Conservation (phyloP, 2,113 vertebrate species). For the Eolophus roseicapilla region DNA sequence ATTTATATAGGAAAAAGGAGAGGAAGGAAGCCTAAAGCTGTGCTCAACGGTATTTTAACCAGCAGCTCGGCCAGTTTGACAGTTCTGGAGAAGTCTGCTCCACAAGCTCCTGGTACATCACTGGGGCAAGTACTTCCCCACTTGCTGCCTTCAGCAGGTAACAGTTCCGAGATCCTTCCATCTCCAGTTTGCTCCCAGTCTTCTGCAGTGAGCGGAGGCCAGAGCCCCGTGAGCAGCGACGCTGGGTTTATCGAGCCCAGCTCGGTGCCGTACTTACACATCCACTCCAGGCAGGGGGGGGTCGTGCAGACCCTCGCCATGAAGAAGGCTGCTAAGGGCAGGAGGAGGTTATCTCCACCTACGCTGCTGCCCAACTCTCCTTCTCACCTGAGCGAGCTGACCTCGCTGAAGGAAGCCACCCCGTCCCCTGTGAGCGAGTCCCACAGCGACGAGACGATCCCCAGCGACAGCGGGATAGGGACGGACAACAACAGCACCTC, state of each 20-base stretch:
- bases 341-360: slow-evolving; percentile 78
- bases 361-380: slow-evolving; percentile 80
- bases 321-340: slow-evolving; percentile 81
- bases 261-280: slow-evolving; percentile 82
- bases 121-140: slow-evolving; percentile 78
- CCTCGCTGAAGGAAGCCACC: slow-evolving; percentile 85
- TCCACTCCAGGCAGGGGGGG: slow-evolving; percentile 72
- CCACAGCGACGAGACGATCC: slow-evolving; percentile 91
- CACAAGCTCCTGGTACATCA: slow-evolving; percentile 71
- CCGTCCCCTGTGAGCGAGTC: slow-evolving; percentile 96
- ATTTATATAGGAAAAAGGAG: slow-evolving; percentile 98
- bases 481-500: slow-evolving; percentile 92
- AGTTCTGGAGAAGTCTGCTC: slow-evolving; percentile 75
- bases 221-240: slow-evolving; percentile 89
- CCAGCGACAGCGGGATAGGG: slow-evolving; percentile 91
- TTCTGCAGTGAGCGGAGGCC: slow-evolving; percentile 82
- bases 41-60: slow-evolving; percentile 72
- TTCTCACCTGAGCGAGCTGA: slow-evolving; percentile 89
- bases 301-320: slow-evolving; percentile 85
- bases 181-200: slow-evolving; percentile 88
- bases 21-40: slow-evolving; percentile 92
- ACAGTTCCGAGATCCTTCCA: slow-evolving; percentile 82
- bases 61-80: slow-evolving; percentile 57
- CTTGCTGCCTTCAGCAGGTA: slow-evolving; percentile 75
- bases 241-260: slow-evolving; percentile 90